A percentile compares a stretch with the other conserved stretches of the same genome.
Conservation (phyloP, 2,797 vertebrate genomes). For the Urophycis tenuis region DNA sequence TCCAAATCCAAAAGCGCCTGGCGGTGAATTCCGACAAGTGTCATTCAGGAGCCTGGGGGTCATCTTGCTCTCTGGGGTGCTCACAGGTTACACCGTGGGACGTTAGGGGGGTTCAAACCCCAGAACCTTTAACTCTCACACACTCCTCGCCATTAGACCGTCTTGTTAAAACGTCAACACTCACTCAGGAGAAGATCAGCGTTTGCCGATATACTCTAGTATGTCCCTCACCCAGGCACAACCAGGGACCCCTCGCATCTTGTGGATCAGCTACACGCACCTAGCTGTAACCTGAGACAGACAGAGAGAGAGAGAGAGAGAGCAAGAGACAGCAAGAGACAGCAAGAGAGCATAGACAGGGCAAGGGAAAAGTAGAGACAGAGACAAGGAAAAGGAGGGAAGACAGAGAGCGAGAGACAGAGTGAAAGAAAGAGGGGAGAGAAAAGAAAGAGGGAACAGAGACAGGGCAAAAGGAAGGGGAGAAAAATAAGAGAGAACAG, state of each 20-base stretch:
- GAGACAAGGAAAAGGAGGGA: too few species aligned
- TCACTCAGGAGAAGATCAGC: neutral
- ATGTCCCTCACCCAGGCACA: neutral
- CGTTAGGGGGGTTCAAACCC: too few species aligned
- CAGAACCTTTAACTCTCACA: neutral
- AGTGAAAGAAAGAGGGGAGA: too few species aligned
- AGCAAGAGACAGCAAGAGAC: neutral
- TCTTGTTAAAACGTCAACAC: neutral
- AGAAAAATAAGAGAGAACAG: neutral
- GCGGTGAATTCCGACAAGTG: neutral
- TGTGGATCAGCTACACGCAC: neutral
- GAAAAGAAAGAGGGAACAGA: too few species aligned
- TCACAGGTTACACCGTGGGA: neutral
- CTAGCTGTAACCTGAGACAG: neutral
- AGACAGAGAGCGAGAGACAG: too few species aligned
- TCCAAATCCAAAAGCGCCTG: too few species aligned
- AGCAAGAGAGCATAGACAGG: too few species aligned
- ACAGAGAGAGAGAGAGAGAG: neutral
- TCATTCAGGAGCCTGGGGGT: neutral
- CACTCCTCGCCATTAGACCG: neutral
- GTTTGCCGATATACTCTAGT: neutral
- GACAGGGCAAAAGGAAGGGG: too few species aligned
- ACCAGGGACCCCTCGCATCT: neutral
- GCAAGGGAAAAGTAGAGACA: too few species aligned
- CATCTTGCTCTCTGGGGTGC: neutral